phyloP scores from a whole-genome alignment of 2,797 vertebrate genomes.

The Yasuhikotakia modesta region DNA sequence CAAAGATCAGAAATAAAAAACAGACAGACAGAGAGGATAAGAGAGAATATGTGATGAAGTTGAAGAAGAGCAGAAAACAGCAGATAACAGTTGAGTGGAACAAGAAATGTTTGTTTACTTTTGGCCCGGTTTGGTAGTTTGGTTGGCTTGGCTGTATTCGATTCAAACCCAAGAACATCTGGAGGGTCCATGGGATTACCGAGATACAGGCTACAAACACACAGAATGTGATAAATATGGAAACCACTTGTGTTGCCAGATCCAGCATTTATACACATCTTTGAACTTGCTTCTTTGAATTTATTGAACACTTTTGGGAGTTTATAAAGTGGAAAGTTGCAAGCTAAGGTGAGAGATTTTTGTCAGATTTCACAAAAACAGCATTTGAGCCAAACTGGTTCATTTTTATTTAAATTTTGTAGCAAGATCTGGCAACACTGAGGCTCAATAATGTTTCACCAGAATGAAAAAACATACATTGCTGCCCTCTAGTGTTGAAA shows the following conservation, averaged over 20 bases:
- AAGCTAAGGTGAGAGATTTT: no score
- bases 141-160: slow-evolving; percentile 79
- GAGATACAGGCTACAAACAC: slow-evolving; percentile 84
- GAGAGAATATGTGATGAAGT: background rate
- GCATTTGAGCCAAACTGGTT: no score
- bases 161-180: slow-evolving; percentile 88
- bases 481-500: slow-evolving; percentile 66
- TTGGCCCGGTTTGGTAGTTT: slow-evolving; percentile 90
- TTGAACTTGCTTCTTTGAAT: no score
- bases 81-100: slow-evolving; percentile 4
- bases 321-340: no score
- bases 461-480: slow-evolving; percentile 1
- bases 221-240: background rate
- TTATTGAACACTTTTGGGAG: no score
- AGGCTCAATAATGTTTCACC: no score
- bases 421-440: no score
- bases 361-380: no score
- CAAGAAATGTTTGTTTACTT: slow-evolving; percentile 78
- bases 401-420: background rate
- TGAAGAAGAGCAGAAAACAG: slow-evolving; percentile 20
- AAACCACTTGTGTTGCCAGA: background rate
- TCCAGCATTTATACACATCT: no score
- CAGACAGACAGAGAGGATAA: slow-evolving; percentile 39
- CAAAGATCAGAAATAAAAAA: slow-evolving; percentile 39
- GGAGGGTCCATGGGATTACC: slow-evolving; percentile 99